These are phyloP conservation scores for Burhinus oedicnemus DNA, from an alignment of 2,113 vertebrate species.

Conservation along the genomic window DNA sequence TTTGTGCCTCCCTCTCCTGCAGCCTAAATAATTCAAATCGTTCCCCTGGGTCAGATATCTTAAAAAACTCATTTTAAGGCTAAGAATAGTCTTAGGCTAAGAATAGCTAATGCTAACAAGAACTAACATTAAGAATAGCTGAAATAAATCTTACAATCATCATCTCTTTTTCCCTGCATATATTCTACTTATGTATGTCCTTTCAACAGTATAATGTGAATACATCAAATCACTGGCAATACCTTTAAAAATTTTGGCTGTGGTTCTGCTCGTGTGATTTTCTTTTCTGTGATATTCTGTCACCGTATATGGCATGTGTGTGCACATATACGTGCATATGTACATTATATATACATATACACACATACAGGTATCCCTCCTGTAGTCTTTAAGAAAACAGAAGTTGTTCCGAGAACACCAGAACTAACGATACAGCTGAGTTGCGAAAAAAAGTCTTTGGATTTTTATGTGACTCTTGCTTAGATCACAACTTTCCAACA, in stretches of 20 bases:
- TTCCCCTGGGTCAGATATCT: background rate
- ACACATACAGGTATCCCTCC: background rate
- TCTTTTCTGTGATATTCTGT: background rate
- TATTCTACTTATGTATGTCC: background rate
- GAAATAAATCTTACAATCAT: background rate
- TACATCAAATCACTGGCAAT: background rate
- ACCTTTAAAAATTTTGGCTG: background rate
- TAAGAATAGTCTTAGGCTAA: conserved; percentile 20
- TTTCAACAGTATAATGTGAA: background rate
- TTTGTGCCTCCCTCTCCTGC: background rate
- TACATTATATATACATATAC: background rate
- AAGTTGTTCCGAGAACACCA: background rate
- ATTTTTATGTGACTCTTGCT: background rate
- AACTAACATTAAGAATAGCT: background rate
- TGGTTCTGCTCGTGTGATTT: accelerated
- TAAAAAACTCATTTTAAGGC: background rate
- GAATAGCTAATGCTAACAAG: conserved; percentile 22
- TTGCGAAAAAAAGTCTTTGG: background rate
- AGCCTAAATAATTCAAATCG: background rate
- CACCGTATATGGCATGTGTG: background rate
- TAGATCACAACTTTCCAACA: background rate
- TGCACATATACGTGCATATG: background rate
- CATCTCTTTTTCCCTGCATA: background rate
- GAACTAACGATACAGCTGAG: background rate
- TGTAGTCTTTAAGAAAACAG: background rate